Evolutionary conservation across 1,140 invertebrate genomes (phyloP), one percentile per base, ranked within the genome.

Genomic region (Himalopsyche phryganea): DNA sequence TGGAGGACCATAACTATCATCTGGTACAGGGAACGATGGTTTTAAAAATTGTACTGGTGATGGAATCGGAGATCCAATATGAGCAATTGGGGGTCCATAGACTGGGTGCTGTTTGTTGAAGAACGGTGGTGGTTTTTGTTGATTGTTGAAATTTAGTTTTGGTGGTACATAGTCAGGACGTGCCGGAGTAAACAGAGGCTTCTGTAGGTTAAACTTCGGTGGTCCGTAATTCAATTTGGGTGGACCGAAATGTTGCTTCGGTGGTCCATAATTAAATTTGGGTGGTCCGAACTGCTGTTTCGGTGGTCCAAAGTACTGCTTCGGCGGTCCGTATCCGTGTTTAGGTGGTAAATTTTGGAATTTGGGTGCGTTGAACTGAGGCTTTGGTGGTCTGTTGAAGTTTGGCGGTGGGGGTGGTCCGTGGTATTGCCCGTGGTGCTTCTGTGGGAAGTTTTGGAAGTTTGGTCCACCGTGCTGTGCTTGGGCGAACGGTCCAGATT

Each of bases 51-150:
- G 70, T 11, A 76, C 71, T 35, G 77, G 69, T 42, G 77, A 68
- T 5, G 23, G 9, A 28, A 28, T 28, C 3, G 23, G 9, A 5
- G 23, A 28, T 14, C 76, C 66, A 41, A 77, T 66, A 0, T 74
- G 71, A 1, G 72, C 73, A 56, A 75, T 69, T 1, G 82, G 81
- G 1, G 73, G 73, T 11, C 80, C 81, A 56, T 81, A 80, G 20
- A 58, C 66, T 5, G 66, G 63, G 19, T 68, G 59, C 0, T 71
- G 72, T 15, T 70, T 70, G 4, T 74, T 71, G 49, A 75, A 76
- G 35, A 66, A 66, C 49, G 65, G 64, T 9, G 67, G 68, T 28
- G 23, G 23, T 28, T 64, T 66, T 62, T 61, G 44, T 78, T 10
- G 60, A 56, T 67, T 81, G 75, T 1, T 75, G 78, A 10, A 72